Evolutionary conservation across 2,888 invertebrate genomes (phyloP), one percentile per base, ranked within the genome.

Genomic region (Listrodromus nycthemerus): DNA sequence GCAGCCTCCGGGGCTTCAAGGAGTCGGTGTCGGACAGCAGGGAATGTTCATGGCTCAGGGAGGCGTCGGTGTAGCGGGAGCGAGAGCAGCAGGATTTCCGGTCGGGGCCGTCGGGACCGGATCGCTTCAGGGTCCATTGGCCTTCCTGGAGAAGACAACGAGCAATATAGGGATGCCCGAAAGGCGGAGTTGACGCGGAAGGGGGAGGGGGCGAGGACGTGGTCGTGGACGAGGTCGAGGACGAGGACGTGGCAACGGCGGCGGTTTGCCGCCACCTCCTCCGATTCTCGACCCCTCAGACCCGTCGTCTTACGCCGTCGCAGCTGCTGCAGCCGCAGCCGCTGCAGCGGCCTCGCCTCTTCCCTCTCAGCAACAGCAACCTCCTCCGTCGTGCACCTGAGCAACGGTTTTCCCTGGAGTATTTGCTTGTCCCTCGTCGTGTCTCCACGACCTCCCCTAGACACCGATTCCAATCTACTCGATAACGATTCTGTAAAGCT

Each of bases 151-250:
- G 94, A 97, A 98, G 94, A 97, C 97, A 86, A 97, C 98, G 90
- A 97, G 97, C 94, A 98, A 97, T 94, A 98, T 98, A 95, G 98
- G 98, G 80, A 95, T 97, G 95, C 96, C 97, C 74, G 97, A 97
- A 93, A 96, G 97, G 93, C 94, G 97, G 89, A 96, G 97, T 96
- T 97, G 97, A 97, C 97, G 97, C 95, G 97, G 96, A 95, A 96
- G 97, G 94, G 97, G 96, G 96, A 96, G 97, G 96, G 97, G 97
- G 95, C 96, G 95, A 91, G 95, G 95, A 92, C 94, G 95, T 93
- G 95, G 95, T 92, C 94, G 97, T 95, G 97, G 97, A 91, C 95
- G 96, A 94, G 96, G 97, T 94, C 95, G 96, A 93, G 96, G 96
- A 94, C 95, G 96, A 95, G 96, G 96, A 93, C 96, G 96, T 94